Base-by-base conservation (phyloP, 1,140 invertebrate genomes). In the Antheraea pernyi region DNA sequence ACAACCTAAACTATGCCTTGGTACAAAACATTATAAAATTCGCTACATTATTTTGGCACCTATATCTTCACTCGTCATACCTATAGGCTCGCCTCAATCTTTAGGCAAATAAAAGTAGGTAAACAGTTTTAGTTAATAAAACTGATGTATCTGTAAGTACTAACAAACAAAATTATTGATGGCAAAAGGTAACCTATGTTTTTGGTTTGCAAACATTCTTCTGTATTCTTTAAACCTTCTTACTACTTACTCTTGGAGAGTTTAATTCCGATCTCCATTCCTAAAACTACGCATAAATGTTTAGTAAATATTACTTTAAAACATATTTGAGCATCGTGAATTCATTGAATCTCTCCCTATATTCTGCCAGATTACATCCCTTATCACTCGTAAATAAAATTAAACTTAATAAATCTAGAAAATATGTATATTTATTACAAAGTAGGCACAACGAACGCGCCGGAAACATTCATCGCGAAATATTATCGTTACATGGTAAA, bases 131-230 rank as follows among this genome's bases (percentile, higher is more conserved):
- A 82, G 78, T 76, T 77, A 30, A 72, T 77, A 53, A 79, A 80
- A 70, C 46, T 6, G 16, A 53, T 53, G 11, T 42, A 42, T 77
- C 69, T 72, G 83, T 85, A 85, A 86, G 80, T 83, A 88, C 81
- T 89, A 83, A 85, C 74, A 85, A 85, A 84, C 73, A 85, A 82
- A 82, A 78, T 75, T 72, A 81, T 83, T 82, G 87, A 89, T 90
- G 88, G 88, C 88, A 88, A 87, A 83, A 89, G 89, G 89, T 91
- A 91, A 91, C 89, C 86, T 90, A 90, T 75, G 86, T 90, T 88
- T 91, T 91, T 91, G 89, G 89, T 86, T 86, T 88, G 80, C 80
- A 82, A 87, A 84, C 79, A 82, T 75, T 73, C 72, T 84, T 76
- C 78, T 76, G 74, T 77, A 71, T 70, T 72, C 76, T 68, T 70